Base-by-base conservation (phyloP, 2,888 invertebrate genomes). In the Carpatolechia fugitivella region DNA sequence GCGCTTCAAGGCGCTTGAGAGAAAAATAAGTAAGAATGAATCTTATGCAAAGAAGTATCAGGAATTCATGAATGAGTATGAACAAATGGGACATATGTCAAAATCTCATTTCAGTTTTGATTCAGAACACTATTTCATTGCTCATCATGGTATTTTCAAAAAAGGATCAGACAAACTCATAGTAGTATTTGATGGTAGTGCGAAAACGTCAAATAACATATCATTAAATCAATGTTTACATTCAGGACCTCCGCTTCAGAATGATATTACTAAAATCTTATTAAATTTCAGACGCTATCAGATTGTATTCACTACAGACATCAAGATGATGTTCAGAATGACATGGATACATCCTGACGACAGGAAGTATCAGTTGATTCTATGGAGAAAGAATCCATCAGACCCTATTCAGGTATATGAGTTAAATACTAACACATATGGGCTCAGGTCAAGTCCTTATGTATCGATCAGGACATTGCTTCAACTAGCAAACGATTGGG, bases 371-470 rank as follows among this genome's bases (percentile, higher is more conserved):
- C 60, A 60, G 31, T 35, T 53, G 11, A 56, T 58, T 10, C 48
- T 59, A 8, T 59, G 61, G 61, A 53, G 59, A 3, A 31, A 47
- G 16, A 11, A 40, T 0, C 54, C 57, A 16, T 10, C 36, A 6
- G 20, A 53, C 30, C 56, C 55, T 10, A 16, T 59, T 18, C 11
- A 11, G 1, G 10, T 7, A 6, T 49, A 35, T 14, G 54, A 53
- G 18, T 40, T 62, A 11, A 58, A 54, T n/a, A 60, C 60, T 8
- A 55, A 54, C n/a, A 62, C 60, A 3, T 62, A 62, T 14, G 60
- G 61, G 20, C 48, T 61, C 10, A 20, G 38, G 13, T 36, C 50
- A 20, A 51, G 36, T 24, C 50, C 38, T 2, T 38, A 10, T 13
- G 24, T 38, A 24, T 36, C 38, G n/a, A 51, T 51, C 29, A 3